These are phyloP conservation scores for Peromyscus attwateri DNA, from an alignment of 2,797 vertebrate species.

Conservation along the genomic window DNA sequence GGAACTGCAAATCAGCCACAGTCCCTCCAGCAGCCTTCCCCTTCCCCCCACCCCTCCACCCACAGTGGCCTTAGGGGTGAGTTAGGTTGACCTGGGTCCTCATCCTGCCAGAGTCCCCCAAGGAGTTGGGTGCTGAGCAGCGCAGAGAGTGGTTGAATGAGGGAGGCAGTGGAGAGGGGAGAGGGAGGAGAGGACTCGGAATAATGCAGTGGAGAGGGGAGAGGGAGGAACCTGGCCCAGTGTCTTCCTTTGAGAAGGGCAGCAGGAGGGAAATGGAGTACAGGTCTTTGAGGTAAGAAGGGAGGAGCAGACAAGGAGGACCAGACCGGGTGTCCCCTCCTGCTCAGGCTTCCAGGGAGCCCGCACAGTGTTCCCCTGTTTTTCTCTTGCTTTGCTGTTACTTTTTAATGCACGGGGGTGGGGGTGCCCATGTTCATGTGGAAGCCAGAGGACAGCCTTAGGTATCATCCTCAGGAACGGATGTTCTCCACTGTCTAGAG, in stretches of 20 bases:
- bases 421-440: neutral
- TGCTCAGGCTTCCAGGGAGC: too few species aligned
- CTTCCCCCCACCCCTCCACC: neutral
- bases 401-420: neutral
- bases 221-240: neutral
- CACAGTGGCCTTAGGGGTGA: neutral
- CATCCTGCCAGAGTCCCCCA: neutral
- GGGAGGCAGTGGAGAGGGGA: neutral
- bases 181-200: neutral
- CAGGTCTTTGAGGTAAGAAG: conserved; percentile 28
- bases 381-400: neutral
- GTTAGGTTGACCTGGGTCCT: neutral
- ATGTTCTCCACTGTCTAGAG: neutral
- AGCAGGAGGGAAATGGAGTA: conserved; percentile 17
- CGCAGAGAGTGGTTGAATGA: neutral
- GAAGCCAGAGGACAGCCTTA: neutral
- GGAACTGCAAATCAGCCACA: conserved; percentile 69
- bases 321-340: neutral
- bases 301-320: neutral
- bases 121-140: neutral
- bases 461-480: neutral
- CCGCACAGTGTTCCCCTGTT: neutral
- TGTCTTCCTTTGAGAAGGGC: neutral
- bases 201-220: neutral
- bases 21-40: neutral